Evolutionary conservation across 2,888 invertebrate genomes (phyloP).

Genomic region (Pristionchus arcanus): DNA sequence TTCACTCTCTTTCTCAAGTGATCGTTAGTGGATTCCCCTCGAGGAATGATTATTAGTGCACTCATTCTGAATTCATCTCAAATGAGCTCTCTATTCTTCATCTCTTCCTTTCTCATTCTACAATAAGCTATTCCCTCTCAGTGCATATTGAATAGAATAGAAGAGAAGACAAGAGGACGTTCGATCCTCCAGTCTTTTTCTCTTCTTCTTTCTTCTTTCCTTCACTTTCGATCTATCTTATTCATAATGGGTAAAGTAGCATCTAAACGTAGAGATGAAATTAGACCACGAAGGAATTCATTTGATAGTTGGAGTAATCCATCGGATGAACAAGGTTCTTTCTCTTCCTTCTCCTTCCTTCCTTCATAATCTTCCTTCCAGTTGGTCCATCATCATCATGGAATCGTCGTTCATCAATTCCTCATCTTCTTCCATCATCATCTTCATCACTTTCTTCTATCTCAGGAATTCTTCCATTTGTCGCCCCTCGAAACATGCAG

Average conservation of each 20-base stretch:
- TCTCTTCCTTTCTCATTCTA: not conserved
- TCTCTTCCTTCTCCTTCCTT: not conserved
- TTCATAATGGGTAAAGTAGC: slow-evolving; percentile 15
- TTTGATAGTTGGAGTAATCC: not conserved
- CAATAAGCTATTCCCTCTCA: slow-evolving; percentile 8
- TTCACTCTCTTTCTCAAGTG: not conserved
- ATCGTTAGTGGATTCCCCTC: slow-evolving; percentile 14
- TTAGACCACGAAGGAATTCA: not conserved
- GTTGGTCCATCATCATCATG: slow-evolving; percentile 3
- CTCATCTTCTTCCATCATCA: slow-evolving; percentile 37
- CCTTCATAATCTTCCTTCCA: not conserved
- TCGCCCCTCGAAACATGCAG: slow-evolving; percentile 42
- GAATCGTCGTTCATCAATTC: slow-evolving; percentile 38
- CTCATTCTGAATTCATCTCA: not conserved
- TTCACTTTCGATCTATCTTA: not conserved
- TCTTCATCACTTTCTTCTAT: slow-evolving; percentile 10
- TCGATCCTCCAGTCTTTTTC: not conserved
- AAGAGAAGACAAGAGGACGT: not conserved
- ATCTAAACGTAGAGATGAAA: not conserved
- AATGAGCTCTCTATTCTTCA: not conserved
- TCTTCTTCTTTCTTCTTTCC: not conserved
- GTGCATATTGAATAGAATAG: slow-evolving; percentile 1
- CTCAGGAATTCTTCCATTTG: not conserved
- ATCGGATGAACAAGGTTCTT: not conserved
- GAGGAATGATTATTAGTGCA: slow-evolving; percentile 38